Evolutionary conservation across 2,797 vertebrate genomes (phyloP), one percentile per base, ranked within the genome.

Genomic region (Tokudaia muenninki): DNA sequence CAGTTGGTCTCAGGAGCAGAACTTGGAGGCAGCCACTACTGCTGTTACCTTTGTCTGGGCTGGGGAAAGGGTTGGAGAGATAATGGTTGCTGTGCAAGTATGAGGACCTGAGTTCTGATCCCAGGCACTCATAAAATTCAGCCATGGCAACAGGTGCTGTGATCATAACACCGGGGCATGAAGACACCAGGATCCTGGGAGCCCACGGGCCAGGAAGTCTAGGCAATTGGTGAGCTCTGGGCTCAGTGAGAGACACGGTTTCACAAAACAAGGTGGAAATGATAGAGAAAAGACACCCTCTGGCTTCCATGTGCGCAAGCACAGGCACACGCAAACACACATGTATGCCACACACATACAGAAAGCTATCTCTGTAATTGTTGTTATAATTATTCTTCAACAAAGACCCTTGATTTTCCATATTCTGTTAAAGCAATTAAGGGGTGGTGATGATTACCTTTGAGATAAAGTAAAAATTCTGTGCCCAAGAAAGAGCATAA

Each of bases 381-480:
- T 75, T 24, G 24, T 80, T 82, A 19, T 1, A 63, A 24, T 90
- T 78, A 65, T 83, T 97, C 77, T 87, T 65, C n/a, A 80, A 78
- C 72, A 84, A 77, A 94, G 89, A 97, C 63, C 17, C 63, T 6
- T 52, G 26, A 19, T 83, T 92, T 90, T 78, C 31, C 55, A 24
- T 31, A 59, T 65, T 8, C 16, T 55, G 9, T 91, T 81, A 84
- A 34, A 90, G 74, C 91, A 93, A 88, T 65, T 41, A 29, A 97
- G 77, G 94, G 3, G 19, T 44, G 63, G 22, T 83, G 50, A 31
- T 67, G 59, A 95, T 86, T 22, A 79, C 22, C 19, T 94, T 90
- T 52, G 50, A 86, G 88, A 91, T 95, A 65, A 94, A 93, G 65
- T 87, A 52, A 78, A 92, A 90, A 72, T 91, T 81, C 75, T 93